Percentiles rank a stretch among this genome's conserved stretches.
Evolutionary conservation across 2,888 invertebrate genomes (phyloP).

Genomic region (Allygus modestus): DNA sequence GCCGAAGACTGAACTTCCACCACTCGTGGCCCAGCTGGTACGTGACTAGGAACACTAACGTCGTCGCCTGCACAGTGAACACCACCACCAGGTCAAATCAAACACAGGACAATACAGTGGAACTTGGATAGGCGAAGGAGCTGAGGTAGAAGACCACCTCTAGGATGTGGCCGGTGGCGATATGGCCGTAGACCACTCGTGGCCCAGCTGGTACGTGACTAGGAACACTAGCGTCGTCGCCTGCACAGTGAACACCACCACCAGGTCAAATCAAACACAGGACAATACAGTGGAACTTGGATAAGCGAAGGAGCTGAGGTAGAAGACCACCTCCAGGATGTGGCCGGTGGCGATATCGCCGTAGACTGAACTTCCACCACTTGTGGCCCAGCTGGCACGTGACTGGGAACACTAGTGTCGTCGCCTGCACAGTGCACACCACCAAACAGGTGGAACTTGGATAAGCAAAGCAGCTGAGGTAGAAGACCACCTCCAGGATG

Average conservation of each 20-base stretch:
- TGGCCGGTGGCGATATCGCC: constrained; percentile 86
- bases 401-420: constrained; percentile 80
- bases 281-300: too few species aligned
- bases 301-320: constrained; percentile 88
- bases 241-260: too few species aligned
- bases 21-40: constrained; percentile 85
- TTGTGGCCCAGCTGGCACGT: constrained; percentile 84
- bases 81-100: too few species aligned
- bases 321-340: constrained; percentile 88
- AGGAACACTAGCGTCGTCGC: constrained; percentile 80
- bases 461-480: constrained; percentile 88
- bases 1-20: constrained; percentile 90
- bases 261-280: too few species aligned
- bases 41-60: constrained; percentile 80
- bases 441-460: too few species aligned
- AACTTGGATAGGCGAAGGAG: constrained; percentile 86
- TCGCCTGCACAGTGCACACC: constrained; percentile 75
- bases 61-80: constrained; percentile 77
- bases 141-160: constrained; percentile 92
- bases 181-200: constrained; percentile 83
- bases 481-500: constrained; percentile 88
- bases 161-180: constrained; percentile 86
- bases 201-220: constrained; percentile 83
- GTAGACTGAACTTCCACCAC: constrained; percentile 90
- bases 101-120: too few species aligned